These are phyloP conservation scores for Diachasmimorpha longicaudata DNA, from an alignment of 1,140 invertebrate genomes.

Conservation along the genomic window DNA sequence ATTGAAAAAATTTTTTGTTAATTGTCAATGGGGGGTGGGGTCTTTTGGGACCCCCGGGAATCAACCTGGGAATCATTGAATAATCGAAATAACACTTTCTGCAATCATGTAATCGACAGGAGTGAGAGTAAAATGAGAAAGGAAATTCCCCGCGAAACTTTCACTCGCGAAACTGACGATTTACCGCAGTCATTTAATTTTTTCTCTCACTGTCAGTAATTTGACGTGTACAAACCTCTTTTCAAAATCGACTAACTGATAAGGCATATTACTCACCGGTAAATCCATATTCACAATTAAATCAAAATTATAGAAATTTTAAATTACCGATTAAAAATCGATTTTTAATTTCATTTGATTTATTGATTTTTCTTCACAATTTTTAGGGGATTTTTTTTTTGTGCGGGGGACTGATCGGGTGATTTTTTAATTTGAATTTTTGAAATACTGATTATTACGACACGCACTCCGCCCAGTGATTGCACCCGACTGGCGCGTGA, in stretches of 20 bases:
- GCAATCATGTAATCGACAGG: background rate
- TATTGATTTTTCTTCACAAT: too few species aligned
- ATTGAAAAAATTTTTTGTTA: too few species aligned
- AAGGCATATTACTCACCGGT: constrained; percentile 30
- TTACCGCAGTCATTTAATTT: constrained; percentile 8
- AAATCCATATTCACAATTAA: constrained; percentile 27
- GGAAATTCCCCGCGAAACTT: background rate
- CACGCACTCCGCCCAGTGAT: background rate
- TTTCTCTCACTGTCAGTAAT: background rate
- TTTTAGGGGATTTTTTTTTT: too few species aligned
- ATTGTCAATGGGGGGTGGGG: too few species aligned
- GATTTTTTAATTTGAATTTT: background rate
- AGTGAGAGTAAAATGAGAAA: background rate
- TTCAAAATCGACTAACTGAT: constrained; percentile 6
- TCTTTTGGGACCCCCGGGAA: background rate
- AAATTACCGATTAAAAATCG: too few species aligned
- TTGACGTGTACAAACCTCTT: background rate
- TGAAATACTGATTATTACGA: background rate
- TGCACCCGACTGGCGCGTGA: background rate
- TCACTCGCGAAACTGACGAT: constrained; percentile 3
- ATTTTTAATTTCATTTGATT: background rate
- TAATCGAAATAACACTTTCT: background rate
- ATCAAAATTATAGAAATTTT: too few species aligned
- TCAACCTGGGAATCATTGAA: too few species aligned
- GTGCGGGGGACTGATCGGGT: too few species aligned